Base-by-base conservation (phyloP, 2,113 vertebrate genomes). In the Halcyon senegalensis region DNA sequence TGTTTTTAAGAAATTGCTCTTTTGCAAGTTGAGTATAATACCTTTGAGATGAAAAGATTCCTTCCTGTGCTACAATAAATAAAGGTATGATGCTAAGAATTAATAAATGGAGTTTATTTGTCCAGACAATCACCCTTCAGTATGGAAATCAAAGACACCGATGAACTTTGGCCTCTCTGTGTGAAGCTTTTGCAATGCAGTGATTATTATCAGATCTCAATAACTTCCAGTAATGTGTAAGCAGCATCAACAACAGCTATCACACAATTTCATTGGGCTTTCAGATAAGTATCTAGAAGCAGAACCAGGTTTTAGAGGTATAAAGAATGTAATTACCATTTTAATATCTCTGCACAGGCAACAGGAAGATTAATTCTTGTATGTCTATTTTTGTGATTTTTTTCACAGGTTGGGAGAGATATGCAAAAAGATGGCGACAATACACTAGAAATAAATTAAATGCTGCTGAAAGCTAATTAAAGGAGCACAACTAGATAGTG, bases 261-360 rank as follows among this genome's bases (percentile, higher is more conserved):
- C 96, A 76, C 73, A 89, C 43, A 51, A n/a, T 87, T 95, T 89
- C 69, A 56, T 24, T 92, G 84, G 90, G 60, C 83, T 94, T 94
- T 92, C 92, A 86, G 92, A 94, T 95, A 90, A 90, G 88, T n/a
- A 90, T 94, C 94, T 81, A 14, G 90, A 92, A 74, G 68, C 31
- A 93, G 80, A 95, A 83, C 24, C 53, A 41, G 39, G 68, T 53
- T 94, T 93, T 87, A 86, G 79, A 78, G 82, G 43, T 86, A 86
- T 84, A 96, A 93, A 84, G 76, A 78, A 84, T 63, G 76, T 92
- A 96, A 96, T 84, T 97, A 90, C 90, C 92, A 95, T 94, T 95
- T 96, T 94, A 95, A 97, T 95, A 89, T 84, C 72, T 88, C 79
- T 90, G 88, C 85, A 75, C 39, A 56, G 83, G 79, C 79, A 96